Conservation (phyloP, 2,888 invertebrate genomes). For the Tenodera sinensis region DNA sequence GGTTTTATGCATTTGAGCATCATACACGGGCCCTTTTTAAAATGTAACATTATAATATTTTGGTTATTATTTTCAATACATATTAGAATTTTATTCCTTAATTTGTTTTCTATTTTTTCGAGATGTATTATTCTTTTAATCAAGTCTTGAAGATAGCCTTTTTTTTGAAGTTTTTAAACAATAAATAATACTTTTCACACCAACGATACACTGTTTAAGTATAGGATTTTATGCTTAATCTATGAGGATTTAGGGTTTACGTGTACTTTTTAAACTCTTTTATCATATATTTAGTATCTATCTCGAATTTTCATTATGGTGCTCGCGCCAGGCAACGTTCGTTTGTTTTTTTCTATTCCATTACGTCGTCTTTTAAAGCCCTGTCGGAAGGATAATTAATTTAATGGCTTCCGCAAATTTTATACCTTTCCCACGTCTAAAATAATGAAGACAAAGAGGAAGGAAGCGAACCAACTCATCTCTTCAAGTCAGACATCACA, state of each 20-base stretch:
- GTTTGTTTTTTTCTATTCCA: not conserved
- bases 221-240: not conserved
- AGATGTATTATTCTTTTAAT: not conserved
- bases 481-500: not conserved
- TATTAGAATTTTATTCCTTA: not conserved
- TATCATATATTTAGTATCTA: not conserved
- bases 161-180: not conserved
- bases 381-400: not conserved
- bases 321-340: slow-evolving; percentile 10
- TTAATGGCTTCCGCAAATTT: slow-evolving; percentile 39
- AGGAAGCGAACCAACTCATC: not conserved
- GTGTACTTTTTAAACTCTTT: not conserved
- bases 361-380: not conserved
- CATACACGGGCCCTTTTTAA: not conserved
- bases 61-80: not conserved
- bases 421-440: slow-evolving; percentile 51
- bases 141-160: not conserved
- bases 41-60: not conserved
- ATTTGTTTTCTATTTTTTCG: not conserved
- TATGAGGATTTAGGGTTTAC: not conserved
- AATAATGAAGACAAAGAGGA: not conserved
- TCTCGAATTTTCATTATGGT: not conserved
- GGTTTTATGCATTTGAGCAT: not conserved
- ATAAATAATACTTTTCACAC: not conserved
- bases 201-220: not conserved